phyloP scores from a whole-genome alignment of 2,888 invertebrate species.

The Esperia sulphurella region DNA sequence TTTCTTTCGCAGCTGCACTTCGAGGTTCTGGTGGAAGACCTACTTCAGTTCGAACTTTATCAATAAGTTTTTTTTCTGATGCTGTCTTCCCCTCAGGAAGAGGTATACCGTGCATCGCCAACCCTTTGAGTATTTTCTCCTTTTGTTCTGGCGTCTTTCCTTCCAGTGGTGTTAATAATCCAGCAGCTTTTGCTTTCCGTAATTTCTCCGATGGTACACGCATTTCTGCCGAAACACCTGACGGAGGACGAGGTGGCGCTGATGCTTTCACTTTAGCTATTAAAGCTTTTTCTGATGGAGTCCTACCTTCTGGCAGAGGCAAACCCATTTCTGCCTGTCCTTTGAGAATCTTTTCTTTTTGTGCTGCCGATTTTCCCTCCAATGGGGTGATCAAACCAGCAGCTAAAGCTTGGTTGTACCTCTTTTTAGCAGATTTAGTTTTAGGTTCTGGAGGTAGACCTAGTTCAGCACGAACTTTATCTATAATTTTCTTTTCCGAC shows the following conservation, averaged over 20 bases:
- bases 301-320: conserved; percentile 29
- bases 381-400: conserved; percentile 24
- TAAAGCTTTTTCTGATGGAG: conserved; percentile 26
- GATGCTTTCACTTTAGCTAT: conserved; percentile 22
- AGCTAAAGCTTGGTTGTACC: conserved; percentile 27
- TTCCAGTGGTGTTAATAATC: conserved; percentile 19
- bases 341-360: conserved; percentile 28
- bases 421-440: conserved; percentile 24
- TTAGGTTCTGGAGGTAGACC: conserved; percentile 18
- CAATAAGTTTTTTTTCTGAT: conserved; percentile 25
- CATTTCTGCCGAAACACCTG: not conserved
- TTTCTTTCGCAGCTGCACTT: conserved; percentile 16
- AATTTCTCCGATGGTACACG: conserved; percentile 16
- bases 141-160: conserved; percentile 24
- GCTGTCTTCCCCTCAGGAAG: conserved; percentile 22
- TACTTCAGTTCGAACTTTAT: conserved; percentile 20
- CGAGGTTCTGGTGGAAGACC: conserved; percentile 31
- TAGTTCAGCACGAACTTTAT: conserved; percentile 7
- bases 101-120: conserved; percentile 14
- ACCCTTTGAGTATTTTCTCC: conserved; percentile 21
- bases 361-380: conserved; percentile 22
- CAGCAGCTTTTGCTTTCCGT: conserved; percentile 22
- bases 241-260: not conserved
- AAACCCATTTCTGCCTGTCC: conserved; percentile 22
- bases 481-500: conserved; percentile 7